A percentile compares a stretch with the other conserved stretches of the same genome.
Conservation (phyloP, 2,888 invertebrate genomes). For the Phoenoteleia sp. region DNA sequence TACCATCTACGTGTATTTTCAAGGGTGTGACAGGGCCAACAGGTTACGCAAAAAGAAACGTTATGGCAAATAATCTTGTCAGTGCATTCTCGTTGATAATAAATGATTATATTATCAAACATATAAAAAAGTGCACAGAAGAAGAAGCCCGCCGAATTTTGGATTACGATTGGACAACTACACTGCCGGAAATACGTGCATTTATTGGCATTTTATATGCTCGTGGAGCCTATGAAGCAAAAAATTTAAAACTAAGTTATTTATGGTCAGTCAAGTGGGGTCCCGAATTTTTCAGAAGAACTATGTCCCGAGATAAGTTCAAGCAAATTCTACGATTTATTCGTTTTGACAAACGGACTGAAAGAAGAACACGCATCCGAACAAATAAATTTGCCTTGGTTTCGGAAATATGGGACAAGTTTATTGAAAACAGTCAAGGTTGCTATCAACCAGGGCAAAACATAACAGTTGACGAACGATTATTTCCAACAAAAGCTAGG, state of each 20-base stretch:
- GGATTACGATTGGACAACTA: no score
- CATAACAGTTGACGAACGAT: not conserved
- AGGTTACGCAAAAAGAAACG: no score
- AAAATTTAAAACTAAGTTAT: conserved; percentile 14
- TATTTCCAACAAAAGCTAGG: not conserved
- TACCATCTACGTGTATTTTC: no score
- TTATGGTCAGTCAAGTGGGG: no score
- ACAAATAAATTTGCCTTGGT: conserved; percentile 59
- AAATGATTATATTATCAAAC: no score
- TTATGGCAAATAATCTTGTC: no score
- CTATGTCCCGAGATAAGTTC: conserved; percentile 47
- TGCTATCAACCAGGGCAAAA: conserved; percentile 44
- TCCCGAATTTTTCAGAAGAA: conserved; percentile 50
- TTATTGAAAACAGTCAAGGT: conserved; percentile 50
- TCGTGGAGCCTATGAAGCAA: conserved; percentile 45
- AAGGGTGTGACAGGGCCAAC: no score
- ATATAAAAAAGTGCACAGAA: no score
- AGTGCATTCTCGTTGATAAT: no score
- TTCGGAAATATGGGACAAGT: conserved; percentile 49
- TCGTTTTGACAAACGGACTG: not conserved
- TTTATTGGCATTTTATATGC: conserved; percentile 45
- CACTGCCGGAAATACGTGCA: not conserved
- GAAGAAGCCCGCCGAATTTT: no score
- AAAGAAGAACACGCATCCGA: no score
- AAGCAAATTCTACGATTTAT: no score